Conservation (phyloP, 2,113 vertebrate species). For the Raphicerus campestris region DNA sequence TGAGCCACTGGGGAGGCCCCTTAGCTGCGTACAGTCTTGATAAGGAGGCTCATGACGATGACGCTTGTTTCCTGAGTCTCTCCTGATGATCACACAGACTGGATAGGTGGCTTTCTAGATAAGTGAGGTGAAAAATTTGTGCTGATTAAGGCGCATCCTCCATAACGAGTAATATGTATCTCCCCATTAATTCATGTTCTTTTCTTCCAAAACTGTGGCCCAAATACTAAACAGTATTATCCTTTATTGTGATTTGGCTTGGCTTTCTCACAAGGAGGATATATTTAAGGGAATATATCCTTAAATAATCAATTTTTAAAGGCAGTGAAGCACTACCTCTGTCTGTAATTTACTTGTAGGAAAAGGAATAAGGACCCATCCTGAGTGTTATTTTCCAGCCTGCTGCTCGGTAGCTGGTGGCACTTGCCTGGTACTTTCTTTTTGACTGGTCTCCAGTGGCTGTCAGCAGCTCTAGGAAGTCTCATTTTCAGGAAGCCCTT, state of each 20-base stretch:
- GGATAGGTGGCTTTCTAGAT: neutral
- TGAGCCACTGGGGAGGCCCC: neutral
- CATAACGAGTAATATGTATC: neutral
- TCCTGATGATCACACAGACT: neutral
- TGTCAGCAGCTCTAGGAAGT: too few relatives aligned
- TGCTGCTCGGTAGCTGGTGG: neutral
- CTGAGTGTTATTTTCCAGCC: neutral
- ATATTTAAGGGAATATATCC: neutral
- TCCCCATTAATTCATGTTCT: neutral
- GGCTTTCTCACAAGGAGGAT: neutral
- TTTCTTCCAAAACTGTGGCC: neutral
- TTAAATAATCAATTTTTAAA: neutral
- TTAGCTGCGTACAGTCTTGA: neutral
- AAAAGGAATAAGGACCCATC: neutral
- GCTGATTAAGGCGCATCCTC: neutral
- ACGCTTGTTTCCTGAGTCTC: neutral
- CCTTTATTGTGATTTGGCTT: neutral
- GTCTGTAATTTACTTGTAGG: neutral
- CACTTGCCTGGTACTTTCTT: neutral
- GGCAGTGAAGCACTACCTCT: neutral
- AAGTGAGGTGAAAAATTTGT: neutral
- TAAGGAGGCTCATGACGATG: neutral
- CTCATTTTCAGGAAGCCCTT: neutral
- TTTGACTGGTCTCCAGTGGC: neutral
- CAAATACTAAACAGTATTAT: neutral